A percentile compares a stretch with the other conserved stretches of the same genome.
These are phyloP conservation scores for Miniopterus natalensis DNA, from an alignment of 2,113 vertebrate species.

Conservation along the genomic window DNA sequence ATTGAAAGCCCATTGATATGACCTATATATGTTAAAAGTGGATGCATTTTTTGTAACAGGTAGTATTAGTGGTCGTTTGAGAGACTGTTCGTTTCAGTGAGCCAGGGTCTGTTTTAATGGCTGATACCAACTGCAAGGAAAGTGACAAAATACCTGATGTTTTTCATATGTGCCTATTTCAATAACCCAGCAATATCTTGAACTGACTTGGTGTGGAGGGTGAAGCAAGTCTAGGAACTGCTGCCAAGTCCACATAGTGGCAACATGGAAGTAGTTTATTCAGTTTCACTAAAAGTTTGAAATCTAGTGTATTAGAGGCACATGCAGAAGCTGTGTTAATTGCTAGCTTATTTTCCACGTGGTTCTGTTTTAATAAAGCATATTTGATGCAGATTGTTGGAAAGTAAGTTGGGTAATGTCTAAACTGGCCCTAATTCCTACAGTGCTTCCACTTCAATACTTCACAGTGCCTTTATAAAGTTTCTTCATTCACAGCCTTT, in stretches of 20 bases:
- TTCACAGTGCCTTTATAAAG: conserved; percentile 87
- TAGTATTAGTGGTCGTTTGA: conserved; percentile 59
- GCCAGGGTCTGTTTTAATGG: conserved; percentile 73
- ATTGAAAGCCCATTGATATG: neutral
- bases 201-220: conserved; percentile 87
- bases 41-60: neutral
- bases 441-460: conserved; percentile 89
- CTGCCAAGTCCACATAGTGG: conserved; percentile 92
- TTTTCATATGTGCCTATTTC: conserved; percentile 80
- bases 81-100: neutral
- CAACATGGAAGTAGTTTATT: conserved; percentile 94
- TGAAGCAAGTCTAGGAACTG: conserved; percentile 82
- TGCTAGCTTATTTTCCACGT: conserved; percentile 97
- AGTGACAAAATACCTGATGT: conserved; percentile 75
- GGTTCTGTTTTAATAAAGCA: conserved; percentile 97
- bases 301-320: conserved; percentile 94
- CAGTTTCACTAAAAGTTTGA: conserved; percentile 94
- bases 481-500: conserved; percentile 88
- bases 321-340: conserved; percentile 95
- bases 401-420: conserved; percentile 92
- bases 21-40: conserved; percentile 16
- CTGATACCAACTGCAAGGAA: conserved; percentile 75
- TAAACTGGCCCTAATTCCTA: conserved; percentile 92
- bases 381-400: conserved; percentile 97
- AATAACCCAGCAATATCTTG: conserved; percentile 80